Evolutionary conservation across 1,140 invertebrate genomes (phyloP).

Genomic region (Frieseomelitta varia): DNA sequence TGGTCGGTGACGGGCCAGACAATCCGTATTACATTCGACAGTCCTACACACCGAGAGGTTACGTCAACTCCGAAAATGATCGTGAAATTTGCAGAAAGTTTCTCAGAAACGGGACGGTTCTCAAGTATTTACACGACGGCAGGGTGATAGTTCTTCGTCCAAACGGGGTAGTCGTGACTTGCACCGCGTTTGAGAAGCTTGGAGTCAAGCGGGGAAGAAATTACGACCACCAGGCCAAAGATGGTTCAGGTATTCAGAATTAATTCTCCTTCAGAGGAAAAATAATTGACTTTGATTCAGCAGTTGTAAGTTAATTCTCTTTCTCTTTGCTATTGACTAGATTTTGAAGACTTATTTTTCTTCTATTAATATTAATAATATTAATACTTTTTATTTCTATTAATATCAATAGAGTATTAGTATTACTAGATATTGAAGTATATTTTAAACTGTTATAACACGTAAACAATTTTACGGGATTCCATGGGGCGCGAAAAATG

Average conservation of each 20-base stretch:
- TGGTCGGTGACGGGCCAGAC: constrained; percentile 74
- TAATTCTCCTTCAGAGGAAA: not conserved
- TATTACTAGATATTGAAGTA: too few relatives aligned
- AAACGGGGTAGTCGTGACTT: constrained; percentile 70
- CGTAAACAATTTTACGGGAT: too few relatives aligned
- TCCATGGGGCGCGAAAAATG: too few relatives aligned
- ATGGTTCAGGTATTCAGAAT: not conserved
- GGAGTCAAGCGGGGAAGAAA: not conserved
- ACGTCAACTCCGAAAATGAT: constrained; percentile 8
- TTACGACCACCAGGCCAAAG: not conserved
- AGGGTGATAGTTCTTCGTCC: constrained; percentile 68
- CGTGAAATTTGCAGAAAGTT: constrained; percentile 68
- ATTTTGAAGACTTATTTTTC: too few relatives aligned
- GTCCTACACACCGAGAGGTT: constrained; percentile 70
- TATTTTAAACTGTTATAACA: too few relatives aligned
- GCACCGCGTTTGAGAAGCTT: constrained; percentile 42
- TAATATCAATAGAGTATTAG: too few relatives aligned
- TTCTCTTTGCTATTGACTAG: too few relatives aligned
- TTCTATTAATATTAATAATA: too few relatives aligned
- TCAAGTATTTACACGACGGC: constrained; percentile 69
- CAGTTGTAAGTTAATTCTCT: too few relatives aligned
- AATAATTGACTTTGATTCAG: too few relatives aligned
- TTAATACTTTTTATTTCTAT: too few relatives aligned
- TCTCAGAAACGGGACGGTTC: constrained; percentile 73
- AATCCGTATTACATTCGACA: constrained; percentile 82